Evolutionary conservation across 1,140 invertebrate species (phyloP).

Genomic region (Drosophila teissieri): DNA sequence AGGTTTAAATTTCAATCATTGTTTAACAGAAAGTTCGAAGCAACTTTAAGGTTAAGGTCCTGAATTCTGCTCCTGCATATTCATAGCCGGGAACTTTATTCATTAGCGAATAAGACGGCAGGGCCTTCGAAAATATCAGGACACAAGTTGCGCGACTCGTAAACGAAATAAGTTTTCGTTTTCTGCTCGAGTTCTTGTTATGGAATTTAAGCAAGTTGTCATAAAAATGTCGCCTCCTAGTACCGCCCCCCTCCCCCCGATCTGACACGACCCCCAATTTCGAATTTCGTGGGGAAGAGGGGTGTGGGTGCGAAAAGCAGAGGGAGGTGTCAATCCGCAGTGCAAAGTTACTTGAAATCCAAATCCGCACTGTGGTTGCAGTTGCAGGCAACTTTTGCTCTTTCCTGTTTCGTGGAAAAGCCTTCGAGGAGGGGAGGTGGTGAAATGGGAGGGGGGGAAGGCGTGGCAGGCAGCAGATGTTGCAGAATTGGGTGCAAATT

Average conservation of each 20-base stretch:
- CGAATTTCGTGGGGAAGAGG: neutral
- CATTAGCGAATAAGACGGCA: slow-evolving; percentile 57
- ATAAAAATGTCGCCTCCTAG: slow-evolving; percentile 74
- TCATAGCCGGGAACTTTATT: slow-evolving; percentile 71
- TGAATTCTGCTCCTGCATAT: slow-evolving; percentile 33
- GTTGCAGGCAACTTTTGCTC: slow-evolving; percentile 74
- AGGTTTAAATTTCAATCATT: neutral
- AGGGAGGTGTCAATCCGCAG: slow-evolving; percentile 56
- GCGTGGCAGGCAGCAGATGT: slow-evolving; percentile 31
- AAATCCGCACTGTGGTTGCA: slow-evolving; percentile 50
- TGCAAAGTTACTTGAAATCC: slow-evolving; percentile 62
- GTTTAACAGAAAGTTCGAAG: too few species aligned
- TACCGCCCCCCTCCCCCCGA: too few species aligned
- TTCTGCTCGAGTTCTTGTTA: slow-evolving; percentile 58
- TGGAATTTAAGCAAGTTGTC: slow-evolving; percentile 81
- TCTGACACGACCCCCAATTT: slow-evolving; percentile 17
- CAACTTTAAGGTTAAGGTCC: slow-evolving; percentile 17
- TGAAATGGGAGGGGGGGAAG: neutral
- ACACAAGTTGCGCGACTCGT: slow-evolving; percentile 49
- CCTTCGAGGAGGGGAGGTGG: neutral
- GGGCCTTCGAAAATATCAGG: slow-evolving; percentile 29
- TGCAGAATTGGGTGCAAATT: slow-evolving; percentile 49
- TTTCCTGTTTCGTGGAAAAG: slow-evolving; percentile 59
- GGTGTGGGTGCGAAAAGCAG: neutral
- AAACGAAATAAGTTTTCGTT: slow-evolving; percentile 72